phyloP scores from a whole-genome alignment of 2,113 vertebrate genomes.

The Rhinoderma darwinii region DNA sequence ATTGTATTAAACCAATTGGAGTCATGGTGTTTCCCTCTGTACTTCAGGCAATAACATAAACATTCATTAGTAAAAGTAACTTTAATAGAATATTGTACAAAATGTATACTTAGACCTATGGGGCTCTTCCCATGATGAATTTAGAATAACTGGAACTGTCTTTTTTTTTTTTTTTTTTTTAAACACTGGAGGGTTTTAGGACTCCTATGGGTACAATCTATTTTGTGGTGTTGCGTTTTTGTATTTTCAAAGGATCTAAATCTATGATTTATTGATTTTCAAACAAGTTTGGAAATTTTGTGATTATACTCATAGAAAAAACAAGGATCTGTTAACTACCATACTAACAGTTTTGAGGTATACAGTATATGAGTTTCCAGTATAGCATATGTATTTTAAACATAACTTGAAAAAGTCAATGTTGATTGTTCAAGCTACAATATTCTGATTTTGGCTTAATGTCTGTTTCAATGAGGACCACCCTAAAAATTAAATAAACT shows the following conservation, averaged over 20 bases:
- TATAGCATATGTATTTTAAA: too few relatives aligned
- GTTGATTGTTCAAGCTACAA: too few relatives aligned
- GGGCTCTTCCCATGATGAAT: neutral
- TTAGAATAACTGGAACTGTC: neutral
- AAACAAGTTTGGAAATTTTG: neutral
- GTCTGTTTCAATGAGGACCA: too few relatives aligned
- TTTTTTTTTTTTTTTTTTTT: neutral
- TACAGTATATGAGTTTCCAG: neutral
- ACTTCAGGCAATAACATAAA: neutral
- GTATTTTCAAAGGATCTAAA: neutral
- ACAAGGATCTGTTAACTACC: neutral
- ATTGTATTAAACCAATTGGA: slow-evolving; percentile 11
- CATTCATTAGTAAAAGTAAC: neutral
- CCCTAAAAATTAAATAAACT: too few relatives aligned
- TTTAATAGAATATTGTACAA: neutral
- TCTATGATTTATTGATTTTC: neutral
- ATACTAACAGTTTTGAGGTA: neutral
- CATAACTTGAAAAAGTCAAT: too few relatives aligned
- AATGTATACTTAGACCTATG: neutral
- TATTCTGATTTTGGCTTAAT: too few relatives aligned
- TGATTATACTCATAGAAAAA: neutral
- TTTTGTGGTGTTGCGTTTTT: neutral
- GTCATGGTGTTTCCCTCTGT: slow-evolving; percentile 5
- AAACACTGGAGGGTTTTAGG: neutral
- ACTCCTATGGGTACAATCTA: neutral